Conservation (phyloP, 2,888 invertebrate species). For the Tenthredo scrophulariae region DNA sequence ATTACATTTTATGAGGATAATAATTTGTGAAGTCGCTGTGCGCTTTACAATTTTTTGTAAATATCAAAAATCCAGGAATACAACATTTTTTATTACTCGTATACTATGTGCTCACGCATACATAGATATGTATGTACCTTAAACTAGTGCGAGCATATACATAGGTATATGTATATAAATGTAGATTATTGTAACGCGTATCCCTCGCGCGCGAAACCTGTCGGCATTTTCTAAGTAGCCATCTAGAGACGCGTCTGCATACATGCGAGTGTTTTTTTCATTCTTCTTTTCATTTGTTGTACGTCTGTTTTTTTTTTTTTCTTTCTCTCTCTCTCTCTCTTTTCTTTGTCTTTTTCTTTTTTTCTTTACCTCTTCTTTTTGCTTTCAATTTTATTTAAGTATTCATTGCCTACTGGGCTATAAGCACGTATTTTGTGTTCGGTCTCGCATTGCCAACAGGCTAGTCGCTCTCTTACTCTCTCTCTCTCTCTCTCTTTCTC, state of each 20-base stretch:
- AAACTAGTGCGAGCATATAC: no score
- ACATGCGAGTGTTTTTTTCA: slow-evolving; percentile 58
- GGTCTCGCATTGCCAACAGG: slow-evolving; percentile 63
- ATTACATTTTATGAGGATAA: background rate
- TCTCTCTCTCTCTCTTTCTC: background rate
- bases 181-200: slow-evolving; percentile 29
- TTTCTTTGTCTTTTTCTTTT: slow-evolving; percentile 52
- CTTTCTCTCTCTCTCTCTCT: slow-evolving; percentile 44
- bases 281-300: slow-evolving; percentile 47
- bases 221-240: slow-evolving; percentile 69
- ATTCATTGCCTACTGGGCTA: slow-evolving; percentile 51
- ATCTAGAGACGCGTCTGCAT: slow-evolving; percentile 67
- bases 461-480: background rate
- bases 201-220: slow-evolving; percentile 24
- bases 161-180: background rate
- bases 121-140: no score
- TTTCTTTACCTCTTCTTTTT: background rate
- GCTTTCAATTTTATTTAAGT: slow-evolving; percentile 27
- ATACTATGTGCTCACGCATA: no score
- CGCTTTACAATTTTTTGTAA: background rate
- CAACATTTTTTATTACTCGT: background rate
- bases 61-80: background rate
- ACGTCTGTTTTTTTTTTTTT: slow-evolving; percentile 53
- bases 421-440: slow-evolving; percentile 63
- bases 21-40: background rate